Conservation (phyloP, 1,140 invertebrate species). For the Dysdera silvatica region DNA sequence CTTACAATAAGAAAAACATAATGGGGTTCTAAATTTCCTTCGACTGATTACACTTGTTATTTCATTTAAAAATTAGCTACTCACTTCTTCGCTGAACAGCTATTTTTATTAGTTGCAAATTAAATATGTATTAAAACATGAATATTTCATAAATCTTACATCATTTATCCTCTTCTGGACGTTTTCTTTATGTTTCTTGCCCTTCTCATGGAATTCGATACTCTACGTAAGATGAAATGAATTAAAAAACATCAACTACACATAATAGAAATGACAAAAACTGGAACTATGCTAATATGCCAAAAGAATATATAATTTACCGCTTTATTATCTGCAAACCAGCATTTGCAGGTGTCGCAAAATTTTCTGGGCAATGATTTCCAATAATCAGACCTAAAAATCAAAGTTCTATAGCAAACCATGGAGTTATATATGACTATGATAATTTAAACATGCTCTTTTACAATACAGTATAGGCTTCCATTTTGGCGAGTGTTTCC, state of each 20-base stretch:
- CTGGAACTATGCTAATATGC: not conserved
- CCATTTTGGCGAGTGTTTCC: no score
- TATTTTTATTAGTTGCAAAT: no score
- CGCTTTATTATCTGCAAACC: conserved; percentile 94
- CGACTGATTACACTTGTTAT: no score
- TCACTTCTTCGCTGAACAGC: no score
- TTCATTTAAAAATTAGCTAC: no score
- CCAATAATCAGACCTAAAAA: conserved; percentile 91
- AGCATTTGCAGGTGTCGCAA: conserved; percentile 96
- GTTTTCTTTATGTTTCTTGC: conserved; percentile 87
- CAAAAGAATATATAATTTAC: conserved; percentile 50
- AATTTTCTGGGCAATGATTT: conserved; percentile 90
- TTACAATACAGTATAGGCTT: no score
- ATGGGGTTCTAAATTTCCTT: no score
- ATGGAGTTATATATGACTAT: no score
- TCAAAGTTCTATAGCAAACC: no score
- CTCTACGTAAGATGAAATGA: conserved; percentile 55
- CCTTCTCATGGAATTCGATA: conserved; percentile 89
- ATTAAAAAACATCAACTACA: not conserved
- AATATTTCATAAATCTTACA: conserved; percentile 46
- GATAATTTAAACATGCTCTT: no score
- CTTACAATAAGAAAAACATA: no score
- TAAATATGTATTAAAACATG: no score
- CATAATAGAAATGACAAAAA: conserved; percentile 9
- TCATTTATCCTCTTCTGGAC: conserved; percentile 76